A percentile compares a stretch with the other conserved stretches of the same genome.
Evolutionary conservation across 2,888 invertebrate genomes (phyloP).

Genomic region (Eristalinus aeneus): DNA sequence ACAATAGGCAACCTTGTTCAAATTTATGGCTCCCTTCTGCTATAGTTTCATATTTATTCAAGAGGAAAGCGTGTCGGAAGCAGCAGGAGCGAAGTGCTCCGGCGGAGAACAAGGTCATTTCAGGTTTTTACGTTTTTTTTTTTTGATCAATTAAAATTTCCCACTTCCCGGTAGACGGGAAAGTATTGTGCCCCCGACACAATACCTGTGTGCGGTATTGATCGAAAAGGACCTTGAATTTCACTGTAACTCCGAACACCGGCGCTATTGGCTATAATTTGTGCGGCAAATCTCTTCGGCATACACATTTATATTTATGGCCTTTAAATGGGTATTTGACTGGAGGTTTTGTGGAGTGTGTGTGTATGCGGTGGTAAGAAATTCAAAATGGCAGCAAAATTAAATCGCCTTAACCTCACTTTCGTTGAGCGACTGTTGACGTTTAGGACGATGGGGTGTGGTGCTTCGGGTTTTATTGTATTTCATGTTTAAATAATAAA

Average conservation of each 20-base stretch:
- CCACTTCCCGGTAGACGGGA: background rate
- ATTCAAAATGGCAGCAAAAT: background rate
- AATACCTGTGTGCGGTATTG: conserved; percentile 11
- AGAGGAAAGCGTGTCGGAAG: background rate
- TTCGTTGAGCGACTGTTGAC: background rate
- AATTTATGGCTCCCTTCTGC: background rate
- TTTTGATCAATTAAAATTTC: background rate
- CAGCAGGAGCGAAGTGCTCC: background rate
- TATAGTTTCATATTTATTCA: background rate
- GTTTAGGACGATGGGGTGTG: background rate
- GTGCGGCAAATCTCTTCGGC: background rate
- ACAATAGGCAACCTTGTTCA: background rate
- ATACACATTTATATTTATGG: conserved; percentile 11
- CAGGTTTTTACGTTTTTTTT: background rate
- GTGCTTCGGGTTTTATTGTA: background rate
- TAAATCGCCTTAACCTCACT: conserved; percentile 11
- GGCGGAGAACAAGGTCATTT: background rate
- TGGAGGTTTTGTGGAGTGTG: background rate
- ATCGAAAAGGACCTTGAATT: conserved; percentile 30
- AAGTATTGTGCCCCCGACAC: background rate
- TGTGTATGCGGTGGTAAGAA: background rate
- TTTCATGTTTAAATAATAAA: background rate
- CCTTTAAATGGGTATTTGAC: conserved; percentile 13
- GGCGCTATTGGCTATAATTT: background rate
- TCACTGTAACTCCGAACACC: background rate